These are phyloP conservation scores for Drosophila pandora DNA, from an alignment of 1,140 invertebrate species.

Conservation along the genomic window DNA sequence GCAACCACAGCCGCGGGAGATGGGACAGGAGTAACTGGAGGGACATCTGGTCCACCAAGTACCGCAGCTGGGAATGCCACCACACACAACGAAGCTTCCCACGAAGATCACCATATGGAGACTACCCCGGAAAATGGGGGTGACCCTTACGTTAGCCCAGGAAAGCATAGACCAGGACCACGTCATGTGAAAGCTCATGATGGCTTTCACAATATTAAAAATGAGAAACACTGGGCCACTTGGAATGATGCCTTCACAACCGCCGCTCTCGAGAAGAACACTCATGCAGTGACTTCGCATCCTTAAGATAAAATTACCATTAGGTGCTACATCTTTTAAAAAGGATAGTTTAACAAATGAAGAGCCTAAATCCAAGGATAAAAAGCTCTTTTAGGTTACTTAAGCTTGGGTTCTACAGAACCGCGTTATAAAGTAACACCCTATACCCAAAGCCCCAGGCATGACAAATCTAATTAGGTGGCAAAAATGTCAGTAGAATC, in stretches of 20 bases:
- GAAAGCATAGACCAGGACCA: not conserved
- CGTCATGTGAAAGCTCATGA: conserved; percentile 54
- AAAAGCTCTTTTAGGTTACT: no score
- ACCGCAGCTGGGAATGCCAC: not conserved
- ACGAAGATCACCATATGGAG: not conserved
- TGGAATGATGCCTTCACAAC: conserved; percentile 60
- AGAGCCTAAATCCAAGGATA: not conserved
- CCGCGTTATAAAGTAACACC: not conserved
- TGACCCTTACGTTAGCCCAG: conserved; percentile 18
- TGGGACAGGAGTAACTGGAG: not conserved
- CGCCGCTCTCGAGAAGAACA: not conserved
- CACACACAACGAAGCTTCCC: not conserved
- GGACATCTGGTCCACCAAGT: not conserved
- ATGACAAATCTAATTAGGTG: conserved; percentile 9
- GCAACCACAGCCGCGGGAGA: not conserved
- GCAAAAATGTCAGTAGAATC: conserved; percentile 3
- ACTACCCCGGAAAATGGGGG: conserved; percentile 19
- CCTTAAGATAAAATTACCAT: not conserved
- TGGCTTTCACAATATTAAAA: conserved; percentile 53
- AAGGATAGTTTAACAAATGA: not conserved
- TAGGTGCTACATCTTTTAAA: not conserved
- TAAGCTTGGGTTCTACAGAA: not conserved
- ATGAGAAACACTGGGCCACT: conserved; percentile 38
- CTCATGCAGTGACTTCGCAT: not conserved
- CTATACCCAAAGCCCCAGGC: not conserved